Conservation (phyloP, 2,797 vertebrate species). For the Otolemur crassicaudatus region DNA sequence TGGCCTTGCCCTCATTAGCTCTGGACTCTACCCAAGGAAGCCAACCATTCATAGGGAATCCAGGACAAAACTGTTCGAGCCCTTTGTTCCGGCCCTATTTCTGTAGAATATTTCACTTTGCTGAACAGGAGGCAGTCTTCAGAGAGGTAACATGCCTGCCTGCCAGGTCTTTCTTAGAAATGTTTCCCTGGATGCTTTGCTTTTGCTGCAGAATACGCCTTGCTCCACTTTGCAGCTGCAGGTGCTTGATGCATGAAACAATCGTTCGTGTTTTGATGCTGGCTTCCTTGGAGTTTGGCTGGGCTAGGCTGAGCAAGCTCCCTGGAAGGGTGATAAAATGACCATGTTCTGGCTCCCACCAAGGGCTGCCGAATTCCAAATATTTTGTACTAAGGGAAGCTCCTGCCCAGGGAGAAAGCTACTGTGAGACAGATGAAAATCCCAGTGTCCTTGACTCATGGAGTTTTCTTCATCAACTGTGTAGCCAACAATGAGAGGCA, state of each 20-base stretch:
- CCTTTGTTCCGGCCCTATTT: constrained; percentile 14
- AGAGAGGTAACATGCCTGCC: neutral
- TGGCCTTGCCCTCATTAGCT: neutral
- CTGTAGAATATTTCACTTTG: neutral
- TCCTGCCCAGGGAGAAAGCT: neutral
- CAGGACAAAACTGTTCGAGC: neutral
- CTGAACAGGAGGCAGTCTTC: neutral
- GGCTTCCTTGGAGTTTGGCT: neutral
- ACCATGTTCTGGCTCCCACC: neutral
- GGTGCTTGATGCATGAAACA: neutral
- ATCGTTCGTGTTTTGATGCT: neutral
- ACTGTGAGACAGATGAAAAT: neutral
- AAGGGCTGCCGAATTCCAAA: neutral
- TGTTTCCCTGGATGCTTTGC: neutral
- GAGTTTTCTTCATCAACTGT: neutral
- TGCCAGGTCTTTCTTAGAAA: constrained; percentile 34
- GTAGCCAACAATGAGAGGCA: neutral
- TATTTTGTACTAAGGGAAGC: neutral
- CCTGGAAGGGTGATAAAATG: neutral
- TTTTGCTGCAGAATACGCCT: neutral
- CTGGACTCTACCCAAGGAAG: neutral
- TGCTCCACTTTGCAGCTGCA: neutral
- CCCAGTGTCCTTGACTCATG: neutral
- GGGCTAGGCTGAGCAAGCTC: neutral
- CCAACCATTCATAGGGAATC: neutral